Conservation (phyloP, 2,888 invertebrate species). For the Tachina grossa region DNA sequence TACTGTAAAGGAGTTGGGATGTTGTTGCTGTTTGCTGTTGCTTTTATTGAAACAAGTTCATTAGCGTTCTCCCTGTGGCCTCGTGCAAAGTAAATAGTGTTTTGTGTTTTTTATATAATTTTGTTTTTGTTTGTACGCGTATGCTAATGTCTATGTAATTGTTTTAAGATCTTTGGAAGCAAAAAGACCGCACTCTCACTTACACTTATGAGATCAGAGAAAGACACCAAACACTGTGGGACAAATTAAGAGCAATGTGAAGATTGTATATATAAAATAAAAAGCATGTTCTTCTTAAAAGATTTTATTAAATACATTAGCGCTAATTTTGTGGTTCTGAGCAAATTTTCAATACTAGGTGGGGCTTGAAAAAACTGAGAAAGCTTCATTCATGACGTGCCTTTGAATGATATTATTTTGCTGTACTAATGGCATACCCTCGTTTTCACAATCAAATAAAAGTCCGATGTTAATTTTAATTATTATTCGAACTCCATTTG, state of each 20-base stretch:
- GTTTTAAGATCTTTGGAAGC: constrained; percentile 29
- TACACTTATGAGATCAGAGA: background rate
- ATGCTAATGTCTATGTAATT: constrained; percentile 19
- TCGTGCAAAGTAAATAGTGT: constrained; percentile 20
- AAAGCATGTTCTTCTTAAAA: no score
- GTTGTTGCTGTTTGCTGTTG: constrained; percentile 58
- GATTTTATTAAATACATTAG: no score
- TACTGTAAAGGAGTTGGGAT: constrained; percentile 17
- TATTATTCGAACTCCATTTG: no score
- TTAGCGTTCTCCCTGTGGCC: constrained; percentile 65
- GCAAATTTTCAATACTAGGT: no score
- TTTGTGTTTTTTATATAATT: background rate
- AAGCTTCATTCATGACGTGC: no score
- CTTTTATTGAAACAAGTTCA: constrained; percentile 61
- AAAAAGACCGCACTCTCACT: constrained; percentile 19
- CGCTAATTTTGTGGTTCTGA: no score
- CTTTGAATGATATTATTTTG: no score
- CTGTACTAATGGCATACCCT: no score
- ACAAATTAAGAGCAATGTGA: background rate
- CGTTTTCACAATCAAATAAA: no score
- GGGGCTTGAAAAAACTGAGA: no score
- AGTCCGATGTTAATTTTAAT: no score
- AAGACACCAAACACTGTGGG: background rate
- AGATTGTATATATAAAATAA: no score
- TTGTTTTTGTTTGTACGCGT: background rate